Percentiles rank a stretch among this genome's conserved stretches.
Conservation (phyloP, 1,140 invertebrate genomes). For the Theocolax elegans region DNA sequence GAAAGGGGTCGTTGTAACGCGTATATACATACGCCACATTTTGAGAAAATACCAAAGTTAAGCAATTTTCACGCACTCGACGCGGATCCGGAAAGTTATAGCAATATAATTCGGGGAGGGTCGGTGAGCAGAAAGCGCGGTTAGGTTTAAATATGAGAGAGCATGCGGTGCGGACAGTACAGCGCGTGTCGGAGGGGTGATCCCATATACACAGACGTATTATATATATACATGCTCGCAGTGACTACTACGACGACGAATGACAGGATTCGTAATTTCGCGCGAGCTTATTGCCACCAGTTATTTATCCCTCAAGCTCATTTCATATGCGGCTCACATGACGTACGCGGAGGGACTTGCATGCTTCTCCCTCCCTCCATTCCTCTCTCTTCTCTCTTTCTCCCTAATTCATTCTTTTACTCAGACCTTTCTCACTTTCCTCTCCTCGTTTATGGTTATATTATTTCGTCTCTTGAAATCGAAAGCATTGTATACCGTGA, state of each 20-base stretch:
- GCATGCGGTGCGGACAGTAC: not conserved
- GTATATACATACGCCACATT: not conserved
- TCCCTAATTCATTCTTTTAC: not conserved
- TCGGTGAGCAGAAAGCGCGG: not conserved
- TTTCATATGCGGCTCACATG: conserved; percentile 50
- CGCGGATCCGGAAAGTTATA: not conserved
- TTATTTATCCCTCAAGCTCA: conserved; percentile 53
- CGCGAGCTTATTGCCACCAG: conserved; percentile 51
- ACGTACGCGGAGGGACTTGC: not conserved
- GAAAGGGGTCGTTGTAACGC: no score
- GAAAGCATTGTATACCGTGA: no score
- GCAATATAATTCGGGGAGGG: conserved; percentile 27
- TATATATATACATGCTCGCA: not conserved
- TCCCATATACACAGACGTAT: not conserved
- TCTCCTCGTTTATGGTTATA: no score
- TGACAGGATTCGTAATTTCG: conserved; percentile 52
- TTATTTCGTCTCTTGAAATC: no score
- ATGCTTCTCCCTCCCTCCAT: not conserved
- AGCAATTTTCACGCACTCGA: conserved; percentile 21
- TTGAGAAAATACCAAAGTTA: conserved; percentile 32
- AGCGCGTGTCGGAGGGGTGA: not conserved
- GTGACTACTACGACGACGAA: conserved; percentile 6
- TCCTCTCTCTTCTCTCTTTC: not conserved
- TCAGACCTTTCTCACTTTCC: not conserved
- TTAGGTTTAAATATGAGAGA: conserved; percentile 26